Evolutionary conservation across 2,113 vertebrate species (phyloP).

Genomic region (Caranx ignobilis): DNA sequence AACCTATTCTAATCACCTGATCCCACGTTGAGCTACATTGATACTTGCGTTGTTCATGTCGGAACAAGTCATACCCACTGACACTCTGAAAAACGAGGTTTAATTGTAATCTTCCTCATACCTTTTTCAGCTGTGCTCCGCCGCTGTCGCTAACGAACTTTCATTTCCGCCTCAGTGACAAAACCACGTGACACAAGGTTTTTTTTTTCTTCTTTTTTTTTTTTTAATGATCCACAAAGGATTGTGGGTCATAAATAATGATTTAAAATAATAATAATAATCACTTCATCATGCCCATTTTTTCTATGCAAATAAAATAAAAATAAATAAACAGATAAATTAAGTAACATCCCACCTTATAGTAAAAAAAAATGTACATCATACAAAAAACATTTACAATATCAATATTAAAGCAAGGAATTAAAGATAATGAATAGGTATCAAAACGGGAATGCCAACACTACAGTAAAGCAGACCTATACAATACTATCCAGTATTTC

Average conservation of each 20-base stretch:
- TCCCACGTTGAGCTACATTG: not conserved
- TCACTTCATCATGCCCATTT: not conserved
- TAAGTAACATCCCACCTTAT: not conserved
- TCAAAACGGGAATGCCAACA: not conserved
- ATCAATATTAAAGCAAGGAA: not conserved
- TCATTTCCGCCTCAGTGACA: slow-evolving; percentile 84
- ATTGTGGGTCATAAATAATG: slow-evolving; percentile 65
- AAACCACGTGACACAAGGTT: slow-evolving; percentile 72
- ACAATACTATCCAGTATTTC: no score
- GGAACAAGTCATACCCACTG: not conserved
- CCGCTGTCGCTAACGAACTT: slow-evolving; percentile 75
- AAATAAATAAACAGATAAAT: no score
- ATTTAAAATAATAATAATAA: not conserved
- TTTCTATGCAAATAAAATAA: not conserved
- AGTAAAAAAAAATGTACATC: not conserved
- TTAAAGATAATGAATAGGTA: not conserved
- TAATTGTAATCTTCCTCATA: slow-evolving; percentile 50
- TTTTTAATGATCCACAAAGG: slow-evolving; percentile 44
- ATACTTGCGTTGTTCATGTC: not conserved
- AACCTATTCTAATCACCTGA: slow-evolving; percentile 13
- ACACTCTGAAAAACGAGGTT: slow-evolving; percentile 5
- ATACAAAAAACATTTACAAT: not conserved
- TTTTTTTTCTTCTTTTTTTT: slow-evolving; percentile 6
- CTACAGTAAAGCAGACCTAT: no score
- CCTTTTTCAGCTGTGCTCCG: slow-evolving; percentile 78